Percentiles rank a stretch among this genome's conserved stretches.
Conservation (phyloP, 2,888 invertebrate genomes). For the Chromoteleia sp. region DNA sequence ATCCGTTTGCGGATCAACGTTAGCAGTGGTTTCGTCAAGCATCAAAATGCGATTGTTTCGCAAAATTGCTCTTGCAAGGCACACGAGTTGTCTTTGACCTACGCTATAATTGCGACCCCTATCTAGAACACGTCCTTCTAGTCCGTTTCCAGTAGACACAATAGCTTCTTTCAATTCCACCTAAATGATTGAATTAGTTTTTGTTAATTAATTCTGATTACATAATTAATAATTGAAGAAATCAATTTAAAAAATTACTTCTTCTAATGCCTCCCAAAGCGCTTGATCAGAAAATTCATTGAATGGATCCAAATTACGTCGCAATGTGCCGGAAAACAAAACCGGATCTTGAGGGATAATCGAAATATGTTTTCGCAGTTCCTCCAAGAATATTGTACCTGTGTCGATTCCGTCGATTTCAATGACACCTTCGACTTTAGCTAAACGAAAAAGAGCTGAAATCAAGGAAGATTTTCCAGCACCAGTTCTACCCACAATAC, state of each 20-base stretch:
- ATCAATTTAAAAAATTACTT: conserved; percentile 82
- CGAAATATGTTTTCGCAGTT: conserved; percentile 86
- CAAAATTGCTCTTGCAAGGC: conserved; percentile 88
- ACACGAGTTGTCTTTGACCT: conserved; percentile 84
- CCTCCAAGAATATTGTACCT: conserved; percentile 86
- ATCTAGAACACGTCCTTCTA: neutral
- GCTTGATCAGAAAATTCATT: conserved; percentile 85
- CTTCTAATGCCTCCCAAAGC: conserved; percentile 86
- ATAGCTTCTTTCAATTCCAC: too few species aligned
- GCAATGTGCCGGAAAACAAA: conserved; percentile 88
- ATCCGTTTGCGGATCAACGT: conserved; percentile 86
- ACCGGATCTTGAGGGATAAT: conserved; percentile 90
- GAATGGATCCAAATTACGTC: conserved; percentile 89
- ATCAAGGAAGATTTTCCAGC: too few species aligned
- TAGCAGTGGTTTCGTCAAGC: conserved; percentile 90
- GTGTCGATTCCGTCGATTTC: conserved; percentile 87
- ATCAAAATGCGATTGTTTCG: conserved; percentile 88
- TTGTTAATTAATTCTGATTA: too few species aligned
- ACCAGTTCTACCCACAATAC: too few species aligned
- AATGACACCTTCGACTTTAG: too few species aligned
- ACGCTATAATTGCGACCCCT: conserved; percentile 87
- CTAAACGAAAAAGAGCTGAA: too few species aligned
- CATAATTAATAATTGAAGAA: too few species aligned
- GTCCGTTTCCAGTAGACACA: neutral
- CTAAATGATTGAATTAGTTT: too few species aligned